Evolutionary conservation across 2,113 vertebrate species (phyloP).

Genomic region (Pagrus major): DNA sequence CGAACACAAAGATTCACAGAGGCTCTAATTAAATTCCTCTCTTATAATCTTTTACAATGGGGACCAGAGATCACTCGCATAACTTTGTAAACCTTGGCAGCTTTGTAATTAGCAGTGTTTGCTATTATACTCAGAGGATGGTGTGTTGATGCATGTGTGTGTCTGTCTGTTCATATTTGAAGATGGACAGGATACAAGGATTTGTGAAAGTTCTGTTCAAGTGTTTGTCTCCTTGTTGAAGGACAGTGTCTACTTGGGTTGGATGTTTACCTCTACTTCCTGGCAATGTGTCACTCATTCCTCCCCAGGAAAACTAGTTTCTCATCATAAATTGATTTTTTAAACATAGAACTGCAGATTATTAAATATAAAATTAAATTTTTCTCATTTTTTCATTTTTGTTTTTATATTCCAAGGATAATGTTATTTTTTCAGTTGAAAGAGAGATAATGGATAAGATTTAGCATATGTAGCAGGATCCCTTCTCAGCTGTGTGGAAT

Average conservation of each 20-base stretch:
- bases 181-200: background rate
- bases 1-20: slow-evolving; percentile 16
- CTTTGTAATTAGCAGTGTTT: slow-evolving; percentile 52
- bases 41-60: slow-evolving; percentile 47
- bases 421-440: too few species aligned
- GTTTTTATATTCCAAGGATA: background rate
- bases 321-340: background rate
- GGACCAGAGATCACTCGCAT: slow-evolving; percentile 51
- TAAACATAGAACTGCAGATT: background rate
- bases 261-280: background rate
- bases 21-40: slow-evolving; percentile 56
- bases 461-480: background rate
- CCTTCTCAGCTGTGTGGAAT: slow-evolving; percentile 5
- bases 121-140: slow-evolving; percentile 41
- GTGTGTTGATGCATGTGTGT: slow-evolving; percentile 11
- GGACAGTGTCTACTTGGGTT: background rate
- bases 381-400: background rate
- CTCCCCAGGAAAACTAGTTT: background rate
- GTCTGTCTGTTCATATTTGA: background rate
- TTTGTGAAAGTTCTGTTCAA: background rate
- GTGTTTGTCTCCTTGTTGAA: background rate
- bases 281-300: background rate
- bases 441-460: too few species aligned
- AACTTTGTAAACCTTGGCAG: slow-evolving; percentile 42
- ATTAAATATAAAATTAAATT: too few species aligned